Evolutionary conservation across 2,888 invertebrate genomes (phyloP), one percentile per base, ranked within the genome.

Genomic region (Zeuzera pyrina): DNA sequence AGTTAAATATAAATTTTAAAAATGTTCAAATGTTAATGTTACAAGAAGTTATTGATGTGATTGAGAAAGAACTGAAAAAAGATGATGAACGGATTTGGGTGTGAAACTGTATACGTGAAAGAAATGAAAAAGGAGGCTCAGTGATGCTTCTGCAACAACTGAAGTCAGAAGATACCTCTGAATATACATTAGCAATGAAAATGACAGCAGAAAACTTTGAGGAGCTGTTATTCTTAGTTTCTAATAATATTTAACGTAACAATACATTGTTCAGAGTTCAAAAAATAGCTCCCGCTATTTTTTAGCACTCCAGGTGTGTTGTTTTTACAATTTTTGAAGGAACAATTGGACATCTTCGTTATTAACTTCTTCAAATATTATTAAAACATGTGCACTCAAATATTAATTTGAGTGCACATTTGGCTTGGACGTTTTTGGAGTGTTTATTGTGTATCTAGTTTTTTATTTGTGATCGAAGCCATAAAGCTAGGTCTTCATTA

Each of bases 251-350:
- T 37, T 42, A 49, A 28, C 43, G 43, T 29, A 39, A 39, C 12
- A 41, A 52, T 33, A 54, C 49, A 28, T 35, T 44, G 13, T 45
- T 52, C 41, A 45, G 47, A 45, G 38, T n/a, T n/a, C n/a, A n/a
- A n/a, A n/a, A n/a, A n/a, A n/a, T n/a, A n/a, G n/a, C n/a, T n/a
- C n/a, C n/a, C n/a, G n/a, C n/a, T n/a, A n/a, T n/a, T n/a, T n/a
- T n/a, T n/a, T n/a, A n/a, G n/a, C n/a, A n/a, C n/a, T n/a, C n/a
- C n/a, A n/a, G n/a, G n/a, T n/a, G n/a, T n/a, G n/a, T n/a, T n/a
- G n/a, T n/a, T n/a, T n/a, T n/a, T n/a, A n/a, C n/a, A n/a, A n/a
- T n/a, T n/a, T n/a, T n/a, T n/a, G n/a, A n/a, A n/a, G n/a, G n/a
- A n/a, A n/a, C n/a, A n/a, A n/a, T n/a, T n/a, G n/a, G n/a, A n/a